A percentile compares a stretch with the other conserved stretches of the same genome.
phyloP scores from a whole-genome alignment of 2,797 vertebrate species.

The Graptemys geographica region DNA sequence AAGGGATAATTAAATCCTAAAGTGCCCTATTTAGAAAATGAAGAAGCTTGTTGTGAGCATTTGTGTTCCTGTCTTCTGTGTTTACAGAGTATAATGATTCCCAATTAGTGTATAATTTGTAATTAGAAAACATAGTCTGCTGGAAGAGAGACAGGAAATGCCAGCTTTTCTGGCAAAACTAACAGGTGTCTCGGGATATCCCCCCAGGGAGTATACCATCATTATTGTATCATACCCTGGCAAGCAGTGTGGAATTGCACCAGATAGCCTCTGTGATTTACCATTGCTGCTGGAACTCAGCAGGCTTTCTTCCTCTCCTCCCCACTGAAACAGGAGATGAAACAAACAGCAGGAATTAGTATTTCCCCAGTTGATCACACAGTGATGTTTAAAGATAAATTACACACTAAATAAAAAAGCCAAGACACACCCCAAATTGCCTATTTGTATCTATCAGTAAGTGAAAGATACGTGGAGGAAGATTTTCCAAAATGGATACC shows the following conservation, averaged over 20 bases:
- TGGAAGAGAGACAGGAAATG: background rate
- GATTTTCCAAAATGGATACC: background rate
- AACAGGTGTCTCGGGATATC: rapidly evolving
- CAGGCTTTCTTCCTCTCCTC: background rate
- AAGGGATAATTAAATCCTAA: conserved; percentile 60
- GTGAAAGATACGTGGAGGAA: rapidly evolving
- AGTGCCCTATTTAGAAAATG: conserved; percentile 34
- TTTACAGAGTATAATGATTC: conserved; percentile 33
- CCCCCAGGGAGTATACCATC: rapidly evolving
- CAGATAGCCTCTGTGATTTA: background rate
- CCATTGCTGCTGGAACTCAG: rapidly evolving
- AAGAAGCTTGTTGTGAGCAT: conserved; percentile 32
- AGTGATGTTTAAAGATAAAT: background rate
- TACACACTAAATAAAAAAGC: background rate
- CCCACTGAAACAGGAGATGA: background rate
- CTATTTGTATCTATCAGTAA: rapidly evolving
- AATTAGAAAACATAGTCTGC: conserved; percentile 55
- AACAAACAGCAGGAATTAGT: conserved; percentile 7
- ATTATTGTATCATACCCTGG: background rate
- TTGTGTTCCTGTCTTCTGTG: conserved; percentile 12
- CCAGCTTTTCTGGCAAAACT: background rate
- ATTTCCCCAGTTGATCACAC: background rate
- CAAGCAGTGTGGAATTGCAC: background rate
- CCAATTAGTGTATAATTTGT: conserved; percentile 53
- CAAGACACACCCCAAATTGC: background rate